A percentile compares a stretch with the other conserved stretches of the same genome.
Evolutionary conservation across 2,888 invertebrate genomes (phyloP).

Genomic region (Onchidella celtica): DNA sequence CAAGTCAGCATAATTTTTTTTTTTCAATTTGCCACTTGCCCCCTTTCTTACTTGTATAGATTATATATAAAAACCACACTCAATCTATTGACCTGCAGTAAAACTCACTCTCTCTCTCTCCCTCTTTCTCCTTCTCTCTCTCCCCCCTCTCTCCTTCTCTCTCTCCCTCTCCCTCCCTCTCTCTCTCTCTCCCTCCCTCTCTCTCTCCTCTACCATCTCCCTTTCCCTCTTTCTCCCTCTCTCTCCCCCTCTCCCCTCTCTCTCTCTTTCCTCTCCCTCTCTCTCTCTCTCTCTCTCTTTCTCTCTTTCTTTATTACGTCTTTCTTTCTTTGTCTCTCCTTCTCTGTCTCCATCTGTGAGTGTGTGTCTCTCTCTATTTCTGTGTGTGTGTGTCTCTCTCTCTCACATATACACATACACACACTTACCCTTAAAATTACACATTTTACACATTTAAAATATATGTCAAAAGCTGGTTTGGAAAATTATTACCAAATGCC

Average conservation of each 20-base stretch:
- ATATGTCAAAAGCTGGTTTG: too few species aligned
- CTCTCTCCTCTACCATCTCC: background rate
- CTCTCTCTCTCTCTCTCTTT: background rate
- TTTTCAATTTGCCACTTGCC: too few species aligned
- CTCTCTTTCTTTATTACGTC: slow-evolving; percentile 5
- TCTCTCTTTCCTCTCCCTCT: slow-evolving; percentile 9
- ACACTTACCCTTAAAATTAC: too few species aligned
- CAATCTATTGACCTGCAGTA: too few species aligned
- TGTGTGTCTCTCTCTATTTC: background rate
- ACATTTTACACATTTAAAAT: too few species aligned
- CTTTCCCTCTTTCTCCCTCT: slow-evolving; percentile 2
- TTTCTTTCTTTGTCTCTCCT: slow-evolving; percentile 30
- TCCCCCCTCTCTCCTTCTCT: background rate
- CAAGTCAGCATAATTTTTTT: too few species aligned
- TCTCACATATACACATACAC: too few species aligned
- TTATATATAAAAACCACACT: too few species aligned
- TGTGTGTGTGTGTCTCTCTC: too few species aligned
- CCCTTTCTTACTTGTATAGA: too few species aligned
- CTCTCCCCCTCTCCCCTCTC: background rate
- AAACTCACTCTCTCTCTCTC: slow-evolving; percentile 8
- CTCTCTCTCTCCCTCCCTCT: background rate
- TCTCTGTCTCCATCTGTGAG: background rate
- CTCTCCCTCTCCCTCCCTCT: background rate
- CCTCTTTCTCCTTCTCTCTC: background rate
- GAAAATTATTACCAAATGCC: too few species aligned